A percentile compares a stretch with the other conserved stretches of the same genome.
Evolutionary conservation across 2,888 invertebrate genomes (phyloP).

Genomic region (Caradrina kadenii): DNA sequence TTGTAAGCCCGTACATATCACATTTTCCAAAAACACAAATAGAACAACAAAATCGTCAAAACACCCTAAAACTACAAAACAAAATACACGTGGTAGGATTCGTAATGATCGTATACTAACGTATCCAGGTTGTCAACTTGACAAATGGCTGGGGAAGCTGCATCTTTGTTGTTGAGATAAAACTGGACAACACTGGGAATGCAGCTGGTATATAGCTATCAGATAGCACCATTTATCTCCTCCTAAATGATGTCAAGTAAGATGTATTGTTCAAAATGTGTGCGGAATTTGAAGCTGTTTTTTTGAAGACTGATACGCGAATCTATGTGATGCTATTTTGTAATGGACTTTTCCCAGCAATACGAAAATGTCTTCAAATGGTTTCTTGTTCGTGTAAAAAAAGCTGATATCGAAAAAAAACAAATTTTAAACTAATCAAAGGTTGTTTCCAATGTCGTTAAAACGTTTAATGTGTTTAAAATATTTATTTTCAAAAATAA

Average conservation of each 20-base stretch:
- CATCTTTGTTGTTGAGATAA: conserved; percentile 60
- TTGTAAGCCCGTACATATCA: no score
- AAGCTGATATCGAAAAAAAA: no score
- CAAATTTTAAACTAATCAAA: no score
- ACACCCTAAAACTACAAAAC: conserved; percentile 8
- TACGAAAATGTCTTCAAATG: no score
- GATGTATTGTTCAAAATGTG: conserved; percentile 43
- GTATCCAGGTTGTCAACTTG: conserved; percentile 49
- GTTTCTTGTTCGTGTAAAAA: no score
- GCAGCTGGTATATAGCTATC: conserved; percentile 29
- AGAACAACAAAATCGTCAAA: conserved; percentile 5
- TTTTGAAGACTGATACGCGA: background rate
- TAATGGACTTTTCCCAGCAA: no score
- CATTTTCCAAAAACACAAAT: background rate
- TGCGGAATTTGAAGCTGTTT: background rate
- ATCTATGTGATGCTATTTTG: background rate
- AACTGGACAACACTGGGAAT: conserved; percentile 51
- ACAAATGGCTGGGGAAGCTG: conserved; percentile 55
- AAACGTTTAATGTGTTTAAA: no score
- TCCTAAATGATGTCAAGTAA: conserved; percentile 52
- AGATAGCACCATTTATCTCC: conserved; percentile 53
- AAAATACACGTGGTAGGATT: conserved; percentile 34
- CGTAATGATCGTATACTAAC: conserved; percentile 41
- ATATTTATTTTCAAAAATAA: no score
- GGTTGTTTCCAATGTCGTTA: no score